Base-by-base conservation (phyloP, 1,140 invertebrate genomes). In the Cotesia vestalis region DNA sequence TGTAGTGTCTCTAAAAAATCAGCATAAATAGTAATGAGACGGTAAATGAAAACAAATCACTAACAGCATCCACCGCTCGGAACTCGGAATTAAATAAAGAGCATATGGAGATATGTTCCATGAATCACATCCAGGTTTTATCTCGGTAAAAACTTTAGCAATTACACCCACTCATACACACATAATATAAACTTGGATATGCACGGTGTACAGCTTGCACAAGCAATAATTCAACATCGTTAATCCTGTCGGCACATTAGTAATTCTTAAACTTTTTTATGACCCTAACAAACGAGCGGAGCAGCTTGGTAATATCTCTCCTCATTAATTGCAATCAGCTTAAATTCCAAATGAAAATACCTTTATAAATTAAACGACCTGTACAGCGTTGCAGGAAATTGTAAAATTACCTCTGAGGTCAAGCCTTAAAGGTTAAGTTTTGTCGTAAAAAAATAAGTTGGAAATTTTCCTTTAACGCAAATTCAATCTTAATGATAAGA, bases 261-360 rank as follows among this genome's bases (percentile, higher is more conserved):
- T 84, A 84, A 84, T 81, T 81, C 77, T 82, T 83, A 83, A 82
- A 76, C 83, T 79, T 75, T 77, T 77, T 80, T 77, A 83, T 77
- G 80, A 76, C 76, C 73, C 78, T 76, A 9, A 46, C 40, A 46
- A 46, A 8, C 40, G 40, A 46, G 76, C 77, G 74, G 40, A 46
- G 76, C 77, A 75, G 59, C 68, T 17, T 75, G 66, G 79, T 80
- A 81, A 82, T 85, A 85, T 84, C 81, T 84, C 77, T 78, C 73
- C 82, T 85, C 85, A 85, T 86, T 86, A 86, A 86, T 86, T 86
- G 82, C 83, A 86, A 86, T 86, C 85, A 86, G 84, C 81, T 51
- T 83, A 83, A 85, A 85, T 83, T 78, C 79, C 78, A 72, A 66
- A 38, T 52, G 40, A 66, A 66, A 77, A 75, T 36, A 62, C 11